Evolutionary conservation across 1,140 invertebrate genomes (phyloP).

Genomic region (Drosophila saltans): DNA sequence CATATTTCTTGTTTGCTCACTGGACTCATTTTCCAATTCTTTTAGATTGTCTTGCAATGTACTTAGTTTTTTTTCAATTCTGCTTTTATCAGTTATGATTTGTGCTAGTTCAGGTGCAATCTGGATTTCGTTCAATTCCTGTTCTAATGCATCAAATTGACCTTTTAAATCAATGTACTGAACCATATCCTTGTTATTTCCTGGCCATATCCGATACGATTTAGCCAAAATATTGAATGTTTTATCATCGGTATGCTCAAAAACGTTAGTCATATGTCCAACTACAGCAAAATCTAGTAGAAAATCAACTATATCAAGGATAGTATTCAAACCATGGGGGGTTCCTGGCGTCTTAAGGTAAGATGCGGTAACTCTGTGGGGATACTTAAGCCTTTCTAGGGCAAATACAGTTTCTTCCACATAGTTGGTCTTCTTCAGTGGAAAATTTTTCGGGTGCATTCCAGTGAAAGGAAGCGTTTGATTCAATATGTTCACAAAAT

Average conservation of each 20-base stretch:
- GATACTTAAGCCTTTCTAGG: constrained; percentile 42
- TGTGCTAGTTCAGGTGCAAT: background rate
- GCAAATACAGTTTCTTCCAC: constrained; percentile 28
- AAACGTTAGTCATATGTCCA: background rate
- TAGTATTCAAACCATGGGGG: constrained; percentile 10
- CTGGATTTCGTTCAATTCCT: background rate
- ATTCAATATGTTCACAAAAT: constrained; percentile 41
- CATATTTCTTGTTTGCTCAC: background rate
- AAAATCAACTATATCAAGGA: constrained; percentile 46
- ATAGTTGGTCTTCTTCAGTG: constrained; percentile 28
- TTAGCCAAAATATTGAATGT: background rate
- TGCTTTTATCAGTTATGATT: background rate
- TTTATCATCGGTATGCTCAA: constrained; percentile 1
- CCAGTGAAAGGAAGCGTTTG: constrained; percentile 32
- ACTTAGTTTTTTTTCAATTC: constrained; percentile 5
- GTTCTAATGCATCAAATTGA: background rate
- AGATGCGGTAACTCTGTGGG: constrained; percentile 26
- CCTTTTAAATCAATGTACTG: background rate
- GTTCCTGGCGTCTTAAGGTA: constrained; percentile 34
- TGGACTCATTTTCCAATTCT: background rate
- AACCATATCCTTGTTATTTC: background rate
- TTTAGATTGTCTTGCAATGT: background rate
- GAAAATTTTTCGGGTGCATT: background rate
- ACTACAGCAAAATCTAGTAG: constrained; percentile 37
- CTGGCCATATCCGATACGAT: background rate